Conservation (phyloP, 1,140 invertebrate genomes). For the Ceratina calcarata region DNA sequence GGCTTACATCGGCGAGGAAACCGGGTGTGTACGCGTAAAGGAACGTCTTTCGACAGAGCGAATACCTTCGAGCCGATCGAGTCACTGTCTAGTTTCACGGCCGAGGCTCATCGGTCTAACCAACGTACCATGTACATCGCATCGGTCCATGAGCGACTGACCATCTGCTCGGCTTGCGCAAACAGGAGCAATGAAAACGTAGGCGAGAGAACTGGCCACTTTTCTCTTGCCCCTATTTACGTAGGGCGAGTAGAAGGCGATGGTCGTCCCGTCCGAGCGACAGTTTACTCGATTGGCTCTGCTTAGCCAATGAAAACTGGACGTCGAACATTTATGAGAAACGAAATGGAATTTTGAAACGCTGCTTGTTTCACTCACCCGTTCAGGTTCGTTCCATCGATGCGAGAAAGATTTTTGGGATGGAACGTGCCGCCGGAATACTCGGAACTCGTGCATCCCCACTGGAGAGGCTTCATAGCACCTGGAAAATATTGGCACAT, state of each 20-base stretch:
- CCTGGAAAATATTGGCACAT: slow-evolving; percentile 88
- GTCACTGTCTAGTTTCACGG: not conserved
- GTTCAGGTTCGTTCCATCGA: slow-evolving; percentile 59
- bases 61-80: slow-evolving; percentile 61
- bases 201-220: too few species aligned
- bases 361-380: not conserved
- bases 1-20: slow-evolving; percentile 70
- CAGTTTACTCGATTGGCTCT: too few species aligned
- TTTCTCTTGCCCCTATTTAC: too few species aligned
- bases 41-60: slow-evolving; percentile 43
- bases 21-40: slow-evolving; percentile 48
- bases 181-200: too few species aligned
- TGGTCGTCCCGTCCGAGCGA: not conserved
- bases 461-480: slow-evolving; percentile 86
- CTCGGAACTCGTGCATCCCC: slow-evolving; percentile 85
- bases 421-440: slow-evolving; percentile 87
- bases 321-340: not conserved
- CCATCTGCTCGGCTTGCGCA: too few species aligned
- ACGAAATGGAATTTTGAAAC: not conserved
- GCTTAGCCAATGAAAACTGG: too few species aligned
- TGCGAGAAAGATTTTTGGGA: slow-evolving; percentile 80
- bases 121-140: too few species aligned
- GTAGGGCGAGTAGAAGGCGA: not conserved
- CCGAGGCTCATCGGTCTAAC: too few species aligned
- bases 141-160: too few species aligned